Percentiles rank a stretch among this genome's conserved stretches.
Evolutionary conservation across 1,140 invertebrate genomes (phyloP).

Genomic region (Zophobas atratus): DNA sequence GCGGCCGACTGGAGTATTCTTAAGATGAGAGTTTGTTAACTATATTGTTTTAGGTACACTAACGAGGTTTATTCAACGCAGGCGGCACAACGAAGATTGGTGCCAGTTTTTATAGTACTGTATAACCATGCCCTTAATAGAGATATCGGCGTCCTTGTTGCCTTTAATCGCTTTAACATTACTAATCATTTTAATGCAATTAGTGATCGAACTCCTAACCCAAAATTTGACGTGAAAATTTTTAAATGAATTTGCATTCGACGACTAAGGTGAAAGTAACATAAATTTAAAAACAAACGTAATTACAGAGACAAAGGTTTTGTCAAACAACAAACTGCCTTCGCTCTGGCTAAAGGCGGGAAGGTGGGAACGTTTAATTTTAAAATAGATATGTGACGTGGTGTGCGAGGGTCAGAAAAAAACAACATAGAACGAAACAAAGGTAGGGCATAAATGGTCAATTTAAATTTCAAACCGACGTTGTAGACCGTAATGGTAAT

Average conservation of each 20-base stretch:
- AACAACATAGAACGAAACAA: conserved; percentile 26
- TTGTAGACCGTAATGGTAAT: conserved; percentile 34
- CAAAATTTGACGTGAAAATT: no score
- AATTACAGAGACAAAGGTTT: conserved; percentile 37
- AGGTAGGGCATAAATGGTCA: conserved; percentile 41
- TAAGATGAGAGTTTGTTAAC: conserved; percentile 35
- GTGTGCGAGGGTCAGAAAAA: neutral
- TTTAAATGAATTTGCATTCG: no score
- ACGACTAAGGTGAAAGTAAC: neutral
- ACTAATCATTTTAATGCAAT: no score
- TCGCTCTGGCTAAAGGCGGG: neutral
- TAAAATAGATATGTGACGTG: conserved; percentile 25
- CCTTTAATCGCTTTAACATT: no score
- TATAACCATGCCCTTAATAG: no score
- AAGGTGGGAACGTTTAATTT: conserved; percentile 16
- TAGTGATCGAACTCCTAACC: no score
- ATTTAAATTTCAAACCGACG: conserved; percentile 47
- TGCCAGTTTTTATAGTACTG: neutral
- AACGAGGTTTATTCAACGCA: conserved; percentile 18
- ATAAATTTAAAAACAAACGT: conserved; percentile 28
- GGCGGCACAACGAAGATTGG: neutral
- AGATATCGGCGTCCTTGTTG: no score
- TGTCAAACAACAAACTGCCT: conserved; percentile 12
- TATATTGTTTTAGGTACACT: conserved; percentile 43
- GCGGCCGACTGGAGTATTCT: conserved; percentile 34